Evolutionary conservation across 2,888 invertebrate genomes (phyloP).

Genomic region (Spatulosminthurus flaviceps): DNA sequence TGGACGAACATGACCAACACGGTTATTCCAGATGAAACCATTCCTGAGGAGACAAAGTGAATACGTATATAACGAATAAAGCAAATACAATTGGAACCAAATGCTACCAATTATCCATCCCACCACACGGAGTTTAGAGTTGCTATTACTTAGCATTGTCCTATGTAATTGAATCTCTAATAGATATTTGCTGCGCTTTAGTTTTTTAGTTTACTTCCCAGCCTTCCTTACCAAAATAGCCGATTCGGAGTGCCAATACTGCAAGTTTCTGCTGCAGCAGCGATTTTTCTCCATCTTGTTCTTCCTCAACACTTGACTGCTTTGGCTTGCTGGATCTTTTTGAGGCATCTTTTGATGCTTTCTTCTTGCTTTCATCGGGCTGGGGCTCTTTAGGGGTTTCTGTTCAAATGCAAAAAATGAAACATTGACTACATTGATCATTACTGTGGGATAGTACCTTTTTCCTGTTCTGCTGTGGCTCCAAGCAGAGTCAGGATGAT

Average conservation of each 20-base stretch:
- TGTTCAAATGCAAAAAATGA: too few relatives aligned
- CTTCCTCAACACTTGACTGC: not conserved
- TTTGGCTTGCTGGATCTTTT: not conserved
- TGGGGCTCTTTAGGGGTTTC: too few relatives aligned
- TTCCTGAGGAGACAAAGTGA: slow-evolving; percentile 71
- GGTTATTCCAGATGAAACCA: slow-evolving; percentile 95
- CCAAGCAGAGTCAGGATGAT: slow-evolving; percentile 98
- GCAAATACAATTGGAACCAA: too few relatives aligned
- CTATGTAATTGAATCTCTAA: too few relatives aligned
- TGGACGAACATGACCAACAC: slow-evolving; percentile 95
- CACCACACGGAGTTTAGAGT: too few relatives aligned
- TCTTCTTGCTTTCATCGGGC: slow-evolving; percentile 71
- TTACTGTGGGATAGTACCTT: not conserved
- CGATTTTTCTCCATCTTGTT: slow-evolving; percentile 73
- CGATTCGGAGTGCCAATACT: slow-evolving; percentile 97
- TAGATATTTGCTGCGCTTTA: too few relatives aligned
- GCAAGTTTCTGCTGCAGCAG: slow-evolving; percentile 98
- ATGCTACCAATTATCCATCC: too few relatives aligned
- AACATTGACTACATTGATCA: too few relatives aligned
- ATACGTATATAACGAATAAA: too few relatives aligned
- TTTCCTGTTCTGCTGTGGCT: slow-evolving; percentile 74
- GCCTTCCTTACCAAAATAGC: slow-evolving; percentile 84
- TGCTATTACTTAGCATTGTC: too few relatives aligned
- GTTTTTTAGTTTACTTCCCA: too few relatives aligned
- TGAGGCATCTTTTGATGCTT: not conserved